These are phyloP conservation scores for Gryllus bimaculatus DNA, from an alignment of 1,140 invertebrate species.

Conservation along the genomic window DNA sequence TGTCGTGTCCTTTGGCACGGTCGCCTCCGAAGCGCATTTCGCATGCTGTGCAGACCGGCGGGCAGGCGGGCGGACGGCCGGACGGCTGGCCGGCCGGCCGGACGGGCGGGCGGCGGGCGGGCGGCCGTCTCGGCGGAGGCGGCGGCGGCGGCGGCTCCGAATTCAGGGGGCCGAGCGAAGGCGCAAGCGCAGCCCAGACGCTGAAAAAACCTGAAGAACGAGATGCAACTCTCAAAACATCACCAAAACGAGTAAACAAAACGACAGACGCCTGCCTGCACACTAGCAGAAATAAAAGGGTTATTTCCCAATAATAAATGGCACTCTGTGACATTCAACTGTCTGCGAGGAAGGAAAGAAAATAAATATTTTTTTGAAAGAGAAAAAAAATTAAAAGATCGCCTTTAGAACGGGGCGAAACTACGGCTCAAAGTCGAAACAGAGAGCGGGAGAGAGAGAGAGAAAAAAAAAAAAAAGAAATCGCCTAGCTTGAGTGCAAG, in stretches of 20 bases:
- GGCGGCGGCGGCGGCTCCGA: no score
- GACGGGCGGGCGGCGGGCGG: no score
- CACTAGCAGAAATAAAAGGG: not conserved
- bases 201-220: not conserved
- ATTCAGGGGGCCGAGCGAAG: no score
- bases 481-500: not conserved
- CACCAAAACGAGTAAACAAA: constrained; percentile 1
- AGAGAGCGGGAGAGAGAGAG: not conserved
- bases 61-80: no score
- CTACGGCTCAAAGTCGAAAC: not conserved
- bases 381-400: not conserved
- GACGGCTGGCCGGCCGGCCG: no score
- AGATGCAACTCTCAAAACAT: constrained; percentile 1
- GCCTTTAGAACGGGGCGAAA: not conserved
- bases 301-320: not conserved
- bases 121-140: no score
- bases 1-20: not conserved
- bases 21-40: not conserved
- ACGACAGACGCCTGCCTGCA: not conserved
- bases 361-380: not conserved
- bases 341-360: not conserved
- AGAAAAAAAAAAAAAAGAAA: not conserved
- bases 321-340: not conserved
- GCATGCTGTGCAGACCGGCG: not conserved
- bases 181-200: not conserved